Percentiles rank a stretch among this genome's conserved stretches.
Evolutionary conservation across 2,797 vertebrate species (phyloP).

Genomic region (Mionectes olivaceus): DNA sequence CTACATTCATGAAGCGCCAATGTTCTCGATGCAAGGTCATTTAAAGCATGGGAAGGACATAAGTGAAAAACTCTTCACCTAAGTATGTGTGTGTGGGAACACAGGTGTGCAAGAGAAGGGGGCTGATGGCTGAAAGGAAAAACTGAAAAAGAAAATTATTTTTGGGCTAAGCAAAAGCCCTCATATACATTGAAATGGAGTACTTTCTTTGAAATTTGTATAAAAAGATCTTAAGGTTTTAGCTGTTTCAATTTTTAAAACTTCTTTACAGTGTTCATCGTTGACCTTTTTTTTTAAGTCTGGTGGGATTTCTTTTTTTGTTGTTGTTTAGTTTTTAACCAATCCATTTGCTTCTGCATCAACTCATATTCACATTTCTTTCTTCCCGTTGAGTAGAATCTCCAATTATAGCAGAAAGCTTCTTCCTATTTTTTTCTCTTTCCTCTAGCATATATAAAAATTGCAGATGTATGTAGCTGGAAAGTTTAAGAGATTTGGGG

Average conservation of each 20-base stretch:
- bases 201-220: not conserved
- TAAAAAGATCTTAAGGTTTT: not conserved
- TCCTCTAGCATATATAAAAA: not conserved
- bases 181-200: fast-evolving
- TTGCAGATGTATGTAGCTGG: not conserved
- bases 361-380: not conserved
- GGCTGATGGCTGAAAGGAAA: not conserved
- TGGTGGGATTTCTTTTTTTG: not conserved
- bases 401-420: not conserved
- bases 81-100: not conserved
- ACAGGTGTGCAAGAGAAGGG: not conserved
- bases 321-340: not conserved
- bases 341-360: not conserved
- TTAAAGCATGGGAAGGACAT: not conserved
- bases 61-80: not conserved
- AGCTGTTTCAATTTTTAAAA: not conserved
- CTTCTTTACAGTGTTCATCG: not conserved
- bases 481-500: not conserved
- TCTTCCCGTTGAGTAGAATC: not conserved
- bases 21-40: no score
- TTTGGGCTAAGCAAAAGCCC: not conserved
- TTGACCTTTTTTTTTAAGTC: not conserved
- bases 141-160: not conserved
- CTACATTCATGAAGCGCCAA: not conserved
- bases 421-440: not conserved